Conservation (phyloP, 2,113 vertebrate species). For the Plectropomus leopardus region DNA sequence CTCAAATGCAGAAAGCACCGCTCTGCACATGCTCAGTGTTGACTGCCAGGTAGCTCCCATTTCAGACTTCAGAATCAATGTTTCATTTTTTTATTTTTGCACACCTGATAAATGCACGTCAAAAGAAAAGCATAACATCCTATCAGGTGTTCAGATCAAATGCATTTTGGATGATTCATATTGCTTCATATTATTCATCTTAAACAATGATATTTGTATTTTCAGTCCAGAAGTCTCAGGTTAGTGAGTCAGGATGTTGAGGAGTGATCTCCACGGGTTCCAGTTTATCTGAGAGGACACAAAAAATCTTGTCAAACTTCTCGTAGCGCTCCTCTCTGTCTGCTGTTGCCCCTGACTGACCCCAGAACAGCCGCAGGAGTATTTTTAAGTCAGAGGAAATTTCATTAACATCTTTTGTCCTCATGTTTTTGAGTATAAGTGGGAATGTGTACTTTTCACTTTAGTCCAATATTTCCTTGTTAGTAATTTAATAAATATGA, state of each 20-base stretch:
- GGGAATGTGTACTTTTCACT: background rate
- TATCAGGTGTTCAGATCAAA: background rate
- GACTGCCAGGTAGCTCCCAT: conserved; percentile 88
- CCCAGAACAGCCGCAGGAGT: conserved; percentile 88
- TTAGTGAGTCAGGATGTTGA: conserved; percentile 23
- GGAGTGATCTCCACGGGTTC: conserved; percentile 79
- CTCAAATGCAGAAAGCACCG: conserved; percentile 79
- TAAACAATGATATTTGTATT: background rate
- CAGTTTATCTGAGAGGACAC: conserved; percentile 87
- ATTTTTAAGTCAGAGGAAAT: too few relatives aligned
- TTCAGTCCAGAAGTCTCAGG: background rate
- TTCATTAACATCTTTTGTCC: background rate
- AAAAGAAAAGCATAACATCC: background rate
- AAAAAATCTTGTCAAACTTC: conserved; percentile 89
- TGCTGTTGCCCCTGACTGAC: conserved; percentile 79
- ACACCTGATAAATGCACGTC: background rate
- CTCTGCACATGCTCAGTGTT: conserved; percentile 88
- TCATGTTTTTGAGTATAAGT: background rate
- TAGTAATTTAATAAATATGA: background rate
- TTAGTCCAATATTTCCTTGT: background rate
- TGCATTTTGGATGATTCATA: background rate
- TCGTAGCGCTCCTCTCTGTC: conserved; percentile 80
- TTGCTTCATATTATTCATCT: background rate
- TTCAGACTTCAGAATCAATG: background rate
- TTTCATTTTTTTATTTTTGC: background rate